Percentiles rank a stretch among this genome's conserved stretches.
Evolutionary conservation across 2,888 invertebrate genomes (phyloP).

Genomic region (Oligia strigilis): DNA sequence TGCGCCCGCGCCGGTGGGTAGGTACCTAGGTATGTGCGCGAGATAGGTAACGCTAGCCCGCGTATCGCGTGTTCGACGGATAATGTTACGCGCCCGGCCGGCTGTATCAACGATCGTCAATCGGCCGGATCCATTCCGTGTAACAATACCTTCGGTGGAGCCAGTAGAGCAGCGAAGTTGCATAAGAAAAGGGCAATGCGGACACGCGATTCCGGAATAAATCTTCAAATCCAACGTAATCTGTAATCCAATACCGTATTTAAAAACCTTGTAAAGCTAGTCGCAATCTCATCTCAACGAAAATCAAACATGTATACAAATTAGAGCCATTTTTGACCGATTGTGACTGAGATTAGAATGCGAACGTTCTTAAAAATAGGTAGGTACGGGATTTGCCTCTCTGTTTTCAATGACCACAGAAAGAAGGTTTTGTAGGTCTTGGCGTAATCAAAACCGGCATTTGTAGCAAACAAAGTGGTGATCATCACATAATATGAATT

Average conservation of each 20-base stretch:
- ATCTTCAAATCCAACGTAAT: background rate
- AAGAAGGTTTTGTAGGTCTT: background rate
- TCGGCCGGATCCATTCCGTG: conserved; percentile 89
- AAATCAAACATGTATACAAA: background rate
- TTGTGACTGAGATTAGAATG: background rate
- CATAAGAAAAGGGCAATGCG: conserved; percentile 37
- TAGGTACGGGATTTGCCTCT: no score
- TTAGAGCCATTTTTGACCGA: background rate
- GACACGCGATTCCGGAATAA: background rate
- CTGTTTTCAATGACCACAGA: background rate
- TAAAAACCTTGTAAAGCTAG: background rate
- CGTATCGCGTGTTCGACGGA: conserved; percentile 87
- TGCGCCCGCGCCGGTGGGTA: conserved; percentile 60
- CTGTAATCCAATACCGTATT: background rate
- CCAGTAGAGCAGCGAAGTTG: conserved; percentile 66
- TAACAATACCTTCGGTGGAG: conserved; percentile 87
- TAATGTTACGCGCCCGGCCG: conserved; percentile 88
- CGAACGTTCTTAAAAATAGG: background rate
- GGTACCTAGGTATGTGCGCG: conserved; percentile 60
- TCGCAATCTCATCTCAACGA: no score
- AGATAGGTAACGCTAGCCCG: conserved; percentile 88
- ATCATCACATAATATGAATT: no score
- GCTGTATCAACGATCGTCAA: conserved; percentile 90
- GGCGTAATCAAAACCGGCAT: background rate
- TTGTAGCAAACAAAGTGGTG: no score